Evolutionary conservation across 2,113 vertebrate species (phyloP).

Genomic region (Salvelinus fontinalis): DNA sequence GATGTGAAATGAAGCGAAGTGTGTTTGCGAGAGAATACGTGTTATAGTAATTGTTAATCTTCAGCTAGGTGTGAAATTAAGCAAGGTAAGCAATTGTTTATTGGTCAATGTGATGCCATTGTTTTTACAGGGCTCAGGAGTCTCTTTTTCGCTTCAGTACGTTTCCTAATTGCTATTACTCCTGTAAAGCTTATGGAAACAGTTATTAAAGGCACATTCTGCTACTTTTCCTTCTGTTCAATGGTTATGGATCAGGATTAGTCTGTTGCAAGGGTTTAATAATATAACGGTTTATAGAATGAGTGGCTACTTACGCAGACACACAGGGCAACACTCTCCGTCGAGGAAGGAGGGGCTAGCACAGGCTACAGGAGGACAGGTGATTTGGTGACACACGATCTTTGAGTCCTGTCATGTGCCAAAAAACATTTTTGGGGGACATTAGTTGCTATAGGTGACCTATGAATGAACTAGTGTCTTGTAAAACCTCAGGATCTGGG

Average conservation of each 20-base stretch:
- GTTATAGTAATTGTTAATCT: neutral
- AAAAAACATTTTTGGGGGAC: neutral
- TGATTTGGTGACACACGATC: slow-evolving; percentile 91
- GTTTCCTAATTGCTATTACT: neutral
- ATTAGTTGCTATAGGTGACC: too few species aligned
- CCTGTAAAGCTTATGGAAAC: too few species aligned
- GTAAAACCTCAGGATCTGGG: too few species aligned
- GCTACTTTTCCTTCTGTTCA: too few species aligned
- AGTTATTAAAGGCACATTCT: too few species aligned
- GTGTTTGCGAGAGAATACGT: slow-evolving; percentile 26
- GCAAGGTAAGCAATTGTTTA: neutral
- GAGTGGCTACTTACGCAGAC: slow-evolving; percentile 81
- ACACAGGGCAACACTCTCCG: slow-evolving; percentile 92
- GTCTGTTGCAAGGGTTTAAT: neutral
- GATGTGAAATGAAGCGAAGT: slow-evolving; percentile 7
- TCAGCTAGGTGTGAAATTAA: neutral
- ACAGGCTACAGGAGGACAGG: slow-evolving; percentile 88
- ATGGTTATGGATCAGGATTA: too few species aligned
- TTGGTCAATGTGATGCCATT: neutral
- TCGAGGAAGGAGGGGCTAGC: slow-evolving; percentile 85
- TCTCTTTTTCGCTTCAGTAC: neutral
- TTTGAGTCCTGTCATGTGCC: slow-evolving; percentile 84
- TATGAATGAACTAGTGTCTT: neutral
- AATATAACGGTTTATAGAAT: neutral
- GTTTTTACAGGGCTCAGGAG: neutral